Percentiles rank a stretch among this genome's conserved stretches.
These are phyloP conservation scores for Ennomos erosarius DNA, from an alignment of 2,888 invertebrate species.

Conservation along the genomic window DNA sequence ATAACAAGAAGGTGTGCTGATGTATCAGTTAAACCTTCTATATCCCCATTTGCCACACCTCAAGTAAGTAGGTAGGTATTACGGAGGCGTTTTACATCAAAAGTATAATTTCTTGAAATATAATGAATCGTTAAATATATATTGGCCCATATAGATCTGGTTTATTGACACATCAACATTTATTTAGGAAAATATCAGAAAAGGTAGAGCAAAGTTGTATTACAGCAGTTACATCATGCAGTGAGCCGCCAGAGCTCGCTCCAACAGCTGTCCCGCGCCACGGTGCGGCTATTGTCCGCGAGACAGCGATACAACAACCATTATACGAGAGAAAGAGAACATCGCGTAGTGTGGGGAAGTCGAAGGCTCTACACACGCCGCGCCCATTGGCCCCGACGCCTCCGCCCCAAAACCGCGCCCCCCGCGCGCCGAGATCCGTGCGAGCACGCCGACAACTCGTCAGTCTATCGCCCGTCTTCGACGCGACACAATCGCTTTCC, in stretches of 20 bases:
- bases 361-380: constrained; percentile 65
- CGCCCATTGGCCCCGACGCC: constrained; percentile 62
- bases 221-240: constrained; percentile 74
- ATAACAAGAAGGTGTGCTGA: too few species aligned
- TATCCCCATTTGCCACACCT: too few species aligned
- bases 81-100: constrained; percentile 26
- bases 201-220: constrained; percentile 54
- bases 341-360: constrained; percentile 61
- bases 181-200: constrained; percentile 48
- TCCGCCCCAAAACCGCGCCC: constrained; percentile 73
- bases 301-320: constrained; percentile 49
- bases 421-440: constrained; percentile 65
- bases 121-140: constrained; percentile 31
- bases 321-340: constrained; percentile 56
- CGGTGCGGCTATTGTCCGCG: constrained; percentile 62
- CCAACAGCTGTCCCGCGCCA: constrained; percentile 73
- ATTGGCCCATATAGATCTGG: constrained; percentile 35
- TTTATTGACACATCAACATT: constrained; percentile 52
- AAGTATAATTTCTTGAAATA: constrained; percentile 29
- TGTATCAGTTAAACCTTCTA: too few species aligned
- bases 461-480: constrained; percentile 80
- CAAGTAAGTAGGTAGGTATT: not conserved
- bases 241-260: constrained; percentile 59
- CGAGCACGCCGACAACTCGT: constrained; percentile 59
- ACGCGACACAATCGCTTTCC: constrained; percentile 75